Evolutionary conservation across 1,140 invertebrate species (phyloP), one percentile per base, ranked within the genome.

Genomic region (Anoplophora glabripennis): DNA sequence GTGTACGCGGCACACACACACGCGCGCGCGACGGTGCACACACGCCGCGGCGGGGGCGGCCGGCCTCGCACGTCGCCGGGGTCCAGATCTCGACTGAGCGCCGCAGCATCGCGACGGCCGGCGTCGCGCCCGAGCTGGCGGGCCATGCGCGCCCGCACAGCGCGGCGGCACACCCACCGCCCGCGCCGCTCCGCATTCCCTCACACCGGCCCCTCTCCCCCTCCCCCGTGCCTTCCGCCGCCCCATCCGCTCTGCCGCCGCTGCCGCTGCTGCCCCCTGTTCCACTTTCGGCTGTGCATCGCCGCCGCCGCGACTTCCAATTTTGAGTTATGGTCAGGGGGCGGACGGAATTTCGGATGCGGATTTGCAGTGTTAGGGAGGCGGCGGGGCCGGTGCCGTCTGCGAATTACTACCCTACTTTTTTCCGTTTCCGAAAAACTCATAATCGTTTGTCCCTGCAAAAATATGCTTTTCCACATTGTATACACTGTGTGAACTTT

Each of bases 81-180:
- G 71, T 71, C 71, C 72, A 70, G 72, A 72, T 72, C 72, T 74
- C 72, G 62, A 74, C 72, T 74, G 71, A 71, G 64, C 69, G 58
- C 57, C 66, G 61, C 65, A 72, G 70, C 69, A 70, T 70, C 69
- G 71, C 68, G 66, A 69, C 60, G 66, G 52, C 33, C 48, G 36
- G 11, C 53, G 47, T 33, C 21, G 28, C 36, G 42, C 46, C 42
- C 58, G 21, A 38, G 46, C 18, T 15, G 48, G 48, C 47, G 58
- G 49, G 51, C 47, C 49, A 48, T 42, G 34, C 17, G 18, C 11
- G 10, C 28, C 47, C 21, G 35, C 37, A 37, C 40, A 11, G 33
- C 48, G 41, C 56, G 57, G 36, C 45, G 36, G 35, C 42, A 57
- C 54, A 48, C 67, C 61, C 61, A 59, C 62, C 61, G 61, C 68